Conservation (phyloP, 2,888 invertebrate genomes). For the Lymantria monacha region DNA sequence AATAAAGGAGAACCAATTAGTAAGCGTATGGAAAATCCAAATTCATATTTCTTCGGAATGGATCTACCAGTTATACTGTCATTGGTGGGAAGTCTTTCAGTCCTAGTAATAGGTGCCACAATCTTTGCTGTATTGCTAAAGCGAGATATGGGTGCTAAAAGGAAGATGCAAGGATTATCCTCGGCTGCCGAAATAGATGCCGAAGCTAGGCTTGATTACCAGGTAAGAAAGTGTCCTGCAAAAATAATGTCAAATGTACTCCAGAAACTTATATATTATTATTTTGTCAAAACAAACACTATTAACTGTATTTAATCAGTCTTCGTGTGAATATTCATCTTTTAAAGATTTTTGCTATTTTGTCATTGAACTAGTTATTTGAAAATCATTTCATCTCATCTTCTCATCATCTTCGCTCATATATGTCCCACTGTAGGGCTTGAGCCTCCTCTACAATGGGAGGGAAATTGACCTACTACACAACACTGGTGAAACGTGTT, state of each 20-base stretch:
- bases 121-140: constrained; percentile 83
- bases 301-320: too few species aligned
- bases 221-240: constrained; percentile 84
- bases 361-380: too few species aligned
- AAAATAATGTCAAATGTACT: background rate
- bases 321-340: background rate
- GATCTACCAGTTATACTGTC: constrained; percentile 64
- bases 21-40: constrained; percentile 47
- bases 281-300: too few species aligned
- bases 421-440: too few species aligned
- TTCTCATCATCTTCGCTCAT: too few species aligned
- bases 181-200: constrained; percentile 86
- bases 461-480: too few species aligned
- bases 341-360: background rate
- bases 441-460: too few species aligned
- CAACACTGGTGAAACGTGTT: too few species aligned
- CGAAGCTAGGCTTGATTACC: constrained; percentile 95
- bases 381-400: too few species aligned
- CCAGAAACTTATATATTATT: background rate
- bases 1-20: constrained; percentile 63
- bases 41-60: constrained; percentile 51
- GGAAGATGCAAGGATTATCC: constrained; percentile 91
- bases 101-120: constrained; percentile 62
- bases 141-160: constrained; percentile 88
- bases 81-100: constrained; percentile 61